Conservation (phyloP, 2,797 vertebrate genomes). For the Melanogrammus aeglefinus region DNA sequence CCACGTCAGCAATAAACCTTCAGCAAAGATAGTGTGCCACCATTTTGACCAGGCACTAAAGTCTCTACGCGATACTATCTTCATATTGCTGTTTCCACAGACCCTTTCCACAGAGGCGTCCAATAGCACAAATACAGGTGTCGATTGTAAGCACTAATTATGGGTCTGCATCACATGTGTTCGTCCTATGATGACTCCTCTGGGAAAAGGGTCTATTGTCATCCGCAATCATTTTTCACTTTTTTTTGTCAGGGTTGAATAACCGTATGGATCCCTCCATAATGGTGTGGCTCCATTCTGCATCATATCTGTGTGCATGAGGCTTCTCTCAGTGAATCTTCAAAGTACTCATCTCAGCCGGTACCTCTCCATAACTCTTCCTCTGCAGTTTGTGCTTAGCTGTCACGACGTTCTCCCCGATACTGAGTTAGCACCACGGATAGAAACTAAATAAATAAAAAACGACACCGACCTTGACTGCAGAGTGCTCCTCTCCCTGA, state of each 20-base stretch:
- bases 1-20: background rate
- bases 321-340: background rate
- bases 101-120: background rate
- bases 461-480: background rate
- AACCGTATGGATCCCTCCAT: background rate
- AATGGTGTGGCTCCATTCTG: background rate
- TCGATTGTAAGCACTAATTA: background rate
- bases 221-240: background rate
- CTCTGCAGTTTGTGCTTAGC: background rate
- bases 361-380: background rate
- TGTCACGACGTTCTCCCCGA: background rate
- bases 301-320: background rate
- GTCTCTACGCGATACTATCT: background rate
- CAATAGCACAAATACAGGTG: background rate
- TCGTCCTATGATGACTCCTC: background rate
- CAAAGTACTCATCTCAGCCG: background rate
- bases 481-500: background rate
- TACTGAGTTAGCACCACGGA: background rate
- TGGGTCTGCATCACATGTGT: background rate
- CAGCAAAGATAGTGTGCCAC: background rate
- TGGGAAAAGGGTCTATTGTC: background rate
- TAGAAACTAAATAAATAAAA: no score
- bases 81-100: background rate
- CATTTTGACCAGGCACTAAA: background rate
- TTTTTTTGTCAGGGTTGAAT: background rate